Base-by-base conservation (phyloP, 2,797 vertebrate species). In the Mormyrops boulengeri region DNA sequence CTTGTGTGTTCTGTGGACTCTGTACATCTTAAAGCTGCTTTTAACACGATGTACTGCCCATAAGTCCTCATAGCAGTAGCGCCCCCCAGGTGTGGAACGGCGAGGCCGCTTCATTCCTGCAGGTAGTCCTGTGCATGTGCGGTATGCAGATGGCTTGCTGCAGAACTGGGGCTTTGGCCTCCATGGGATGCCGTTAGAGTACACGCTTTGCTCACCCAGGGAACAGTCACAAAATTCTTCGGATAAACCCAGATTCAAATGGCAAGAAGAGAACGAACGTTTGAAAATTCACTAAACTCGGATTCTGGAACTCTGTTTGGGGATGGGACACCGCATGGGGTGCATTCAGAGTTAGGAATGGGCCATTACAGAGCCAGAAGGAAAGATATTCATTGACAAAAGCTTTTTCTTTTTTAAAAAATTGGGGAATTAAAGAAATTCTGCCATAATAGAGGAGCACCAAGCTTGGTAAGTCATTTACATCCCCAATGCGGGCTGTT, bases 241-340 rank as follows among this genome's bases (percentile, higher is more conserved):
- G 93, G 90, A 92, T 94, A 95, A 95, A 95, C 94, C 94, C 93
- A 92, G 92, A 92, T 92, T 92, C 95, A 95, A 95, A 95, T 94
- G 95, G 55, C 57, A 92, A 92, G 92, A 93, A 88, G 93, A 94
- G 94, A 93, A 94, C 93, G 93, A 92, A 91, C 90, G 91, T 93
- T 90, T 92, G 93, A 94, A 94, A 94, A 95, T 93, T 94, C 94
- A 95, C 93, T 93, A 94, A 93, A 94, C 94, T 94, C 94, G 95
- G 92, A 91, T 91, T 90, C 50, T 90, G 53, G 91, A 89, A 90
- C 94, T 94, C 92, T 93, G 30, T 30, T 69, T 34, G 12, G 62
- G 62, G 92, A 95, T 95, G 95, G 95, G 95, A 95, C 95, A 94
- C 94, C 91, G 92, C 30, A 26, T 34, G 30, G 62, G 62, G 62